Percentiles rank a stretch among this genome's conserved stretches.
Conservation (phyloP, 2,888 invertebrate species). For the Latheticus oryzae region DNA sequence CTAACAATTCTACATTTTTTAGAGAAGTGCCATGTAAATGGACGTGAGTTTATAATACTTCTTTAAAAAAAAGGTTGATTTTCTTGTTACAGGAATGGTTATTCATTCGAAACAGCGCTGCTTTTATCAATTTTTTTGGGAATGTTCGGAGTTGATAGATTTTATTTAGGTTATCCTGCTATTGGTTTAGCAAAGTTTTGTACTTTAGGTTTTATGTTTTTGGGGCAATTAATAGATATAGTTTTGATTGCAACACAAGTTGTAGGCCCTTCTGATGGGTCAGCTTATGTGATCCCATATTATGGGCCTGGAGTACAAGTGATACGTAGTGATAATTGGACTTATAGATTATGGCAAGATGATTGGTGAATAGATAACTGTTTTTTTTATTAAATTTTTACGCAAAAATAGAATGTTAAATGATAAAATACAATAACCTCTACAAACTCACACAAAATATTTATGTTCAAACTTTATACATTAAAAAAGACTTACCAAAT, state of each 20-base stretch:
- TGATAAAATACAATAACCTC: no score
- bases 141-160: conserved; percentile 97
- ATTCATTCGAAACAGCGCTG: conserved; percentile 91
- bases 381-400: no score
- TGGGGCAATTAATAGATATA: conserved; percentile 95
- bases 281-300: conserved; percentile 92
- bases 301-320: conserved; percentile 90
- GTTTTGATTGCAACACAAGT: conserved; percentile 95
- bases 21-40: conserved; percentile 90
- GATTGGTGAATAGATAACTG: conserved; percentile 76
- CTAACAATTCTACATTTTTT: conserved; percentile 82
- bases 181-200: conserved; percentile 94
- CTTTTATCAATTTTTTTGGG: conserved; percentile 96
- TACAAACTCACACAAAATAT: no score
- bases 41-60: conserved; percentile 81
- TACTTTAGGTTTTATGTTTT: conserved; percentile 95
- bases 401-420: neutral
- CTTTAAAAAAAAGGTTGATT: neutral
- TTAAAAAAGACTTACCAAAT: no score
- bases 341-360: conserved; percentile 82
- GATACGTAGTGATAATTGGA: conserved; percentile 84
- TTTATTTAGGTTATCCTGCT: conserved; percentile 98
- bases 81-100: conserved; percentile 82
- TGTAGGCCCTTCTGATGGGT: conserved; percentile 94
- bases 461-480: no score